Evolutionary conservation across 2,888 invertebrate species (phyloP).

Genomic region (Nycteola revayana): DNA sequence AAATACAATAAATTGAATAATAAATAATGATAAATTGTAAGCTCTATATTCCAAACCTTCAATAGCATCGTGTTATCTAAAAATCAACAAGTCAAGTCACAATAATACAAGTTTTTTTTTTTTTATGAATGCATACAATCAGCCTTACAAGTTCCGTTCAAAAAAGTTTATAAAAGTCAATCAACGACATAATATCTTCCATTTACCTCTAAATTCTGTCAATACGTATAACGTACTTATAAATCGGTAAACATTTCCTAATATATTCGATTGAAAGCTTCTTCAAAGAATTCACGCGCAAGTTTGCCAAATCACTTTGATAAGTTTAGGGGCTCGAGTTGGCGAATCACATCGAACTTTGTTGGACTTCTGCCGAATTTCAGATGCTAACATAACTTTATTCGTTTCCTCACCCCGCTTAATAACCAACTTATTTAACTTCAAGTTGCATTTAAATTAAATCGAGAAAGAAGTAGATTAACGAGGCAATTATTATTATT

Average conservation of each 20-base stretch:
- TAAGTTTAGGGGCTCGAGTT: slow-evolving; percentile 55
- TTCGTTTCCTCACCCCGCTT: slow-evolving; percentile 49
- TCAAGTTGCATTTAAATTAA: slow-evolving; percentile 31
- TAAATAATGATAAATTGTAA: too few relatives aligned
- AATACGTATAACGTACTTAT: slow-evolving; percentile 20
- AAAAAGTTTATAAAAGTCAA: too few relatives aligned
- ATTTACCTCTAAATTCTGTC: too few relatives aligned
- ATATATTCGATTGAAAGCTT: slow-evolving; percentile 43
- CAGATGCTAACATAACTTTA: slow-evolving; percentile 55
- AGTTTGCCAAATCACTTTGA: slow-evolving; percentile 75
- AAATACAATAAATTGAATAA: too few relatives aligned
- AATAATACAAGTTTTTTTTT: too few relatives aligned
- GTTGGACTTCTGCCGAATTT: slow-evolving; percentile 69
- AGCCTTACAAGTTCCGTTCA: too few relatives aligned
- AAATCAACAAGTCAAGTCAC: too few relatives aligned
- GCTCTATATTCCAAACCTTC: too few relatives aligned
- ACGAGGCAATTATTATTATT: slow-evolving; percentile 10
- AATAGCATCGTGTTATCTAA: too few relatives aligned
- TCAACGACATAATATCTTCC: too few relatives aligned
- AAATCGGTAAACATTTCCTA: slow-evolving; percentile 31
- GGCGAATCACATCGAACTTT: slow-evolving; percentile 63
- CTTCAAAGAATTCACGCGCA: slow-evolving; percentile 55
- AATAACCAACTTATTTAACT: slow-evolving; percentile 50
- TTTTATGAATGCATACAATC: too few relatives aligned
- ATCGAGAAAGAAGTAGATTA: slow-evolving; percentile 27